Evolutionary conservation across 1,140 invertebrate species (phyloP).

Genomic region (Drosophila jambulina): DNA sequence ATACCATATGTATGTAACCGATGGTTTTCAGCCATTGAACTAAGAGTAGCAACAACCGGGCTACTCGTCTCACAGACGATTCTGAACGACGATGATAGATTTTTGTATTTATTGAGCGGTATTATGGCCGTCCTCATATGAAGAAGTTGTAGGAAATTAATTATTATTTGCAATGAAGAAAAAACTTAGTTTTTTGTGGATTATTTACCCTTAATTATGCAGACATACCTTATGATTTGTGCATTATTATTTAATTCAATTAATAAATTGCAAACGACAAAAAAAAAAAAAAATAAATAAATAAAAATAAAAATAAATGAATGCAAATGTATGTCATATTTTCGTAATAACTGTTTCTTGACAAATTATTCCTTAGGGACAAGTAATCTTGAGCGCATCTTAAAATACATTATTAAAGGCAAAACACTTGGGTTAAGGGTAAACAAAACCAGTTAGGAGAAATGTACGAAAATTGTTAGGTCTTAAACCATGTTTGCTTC

Average conservation of each 20-base stretch:
- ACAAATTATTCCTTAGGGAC: too few relatives aligned
- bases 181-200: conserved; percentile 74
- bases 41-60: conserved; percentile 50
- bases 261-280: conserved; percentile 59
- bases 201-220: conserved; percentile 55
- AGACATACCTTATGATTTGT: conserved; percentile 70
- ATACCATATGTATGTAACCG: conserved; percentile 54
- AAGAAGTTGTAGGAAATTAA: conserved; percentile 71
- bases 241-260: conserved; percentile 81
- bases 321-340: too few relatives aligned
- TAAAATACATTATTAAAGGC: too few relatives aligned
- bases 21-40: conserved; percentile 51
- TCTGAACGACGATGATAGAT: conserved; percentile 34
- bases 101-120: conserved; percentile 63
- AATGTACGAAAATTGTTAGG: too few relatives aligned
- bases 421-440: too few relatives aligned
- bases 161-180: conserved; percentile 72
- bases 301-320: too few relatives aligned
- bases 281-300: too few relatives aligned
- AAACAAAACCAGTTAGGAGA: too few relatives aligned
- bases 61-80: conserved; percentile 74
- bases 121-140: conserved; percentile 35
- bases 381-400: too few relatives aligned
- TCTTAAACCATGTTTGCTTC: too few relatives aligned
- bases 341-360: too few relatives aligned